Percentiles rank a stretch among this genome's conserved stretches.
Conservation (phyloP, 2,797 vertebrate species). For the Leptodon cayanensis region DNA sequence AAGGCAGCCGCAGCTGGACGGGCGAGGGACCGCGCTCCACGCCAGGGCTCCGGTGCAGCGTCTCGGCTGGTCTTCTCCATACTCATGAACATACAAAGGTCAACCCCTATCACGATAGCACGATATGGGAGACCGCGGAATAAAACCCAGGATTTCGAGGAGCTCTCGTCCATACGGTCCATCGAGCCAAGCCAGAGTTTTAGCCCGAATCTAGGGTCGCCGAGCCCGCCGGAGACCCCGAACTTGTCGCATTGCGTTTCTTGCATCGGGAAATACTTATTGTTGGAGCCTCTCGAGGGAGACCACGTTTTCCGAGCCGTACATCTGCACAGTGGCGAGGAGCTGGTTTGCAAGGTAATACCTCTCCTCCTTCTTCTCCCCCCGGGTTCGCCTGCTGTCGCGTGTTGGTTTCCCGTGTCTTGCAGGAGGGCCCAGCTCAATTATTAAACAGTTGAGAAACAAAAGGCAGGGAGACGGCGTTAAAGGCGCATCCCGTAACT, state of each 20-base stretch:
- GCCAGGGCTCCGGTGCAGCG: constrained; percentile 53
- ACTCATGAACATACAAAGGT: constrained; percentile 99
- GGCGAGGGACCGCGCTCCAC: constrained; percentile 52
- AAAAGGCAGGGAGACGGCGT: neutral
- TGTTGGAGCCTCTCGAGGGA: constrained; percentile 98
- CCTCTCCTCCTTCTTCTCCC: neutral
- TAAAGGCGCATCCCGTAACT: constrained; percentile 41
- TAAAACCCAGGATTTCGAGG: constrained; percentile 98
- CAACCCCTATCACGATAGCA: constrained; percentile 98
- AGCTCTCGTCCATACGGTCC: constrained; percentile 91
- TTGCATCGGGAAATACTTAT: constrained; percentile 98
- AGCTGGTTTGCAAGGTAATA: constrained; percentile 96
- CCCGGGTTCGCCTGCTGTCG: neutral
- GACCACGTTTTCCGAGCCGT: constrained; percentile 97
- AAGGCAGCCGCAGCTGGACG: constrained; percentile 67
- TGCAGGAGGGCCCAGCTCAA: neutral
- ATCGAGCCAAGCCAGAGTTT: constrained; percentile 94
- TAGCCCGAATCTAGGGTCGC: constrained; percentile 96
- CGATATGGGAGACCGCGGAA: constrained; percentile 98
- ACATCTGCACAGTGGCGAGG: constrained; percentile 97
- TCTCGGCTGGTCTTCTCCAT: constrained; percentile 76
- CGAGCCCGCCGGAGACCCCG: constrained; percentile 97
- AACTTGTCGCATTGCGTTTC: constrained; percentile 98
- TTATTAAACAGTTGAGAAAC: neutral
- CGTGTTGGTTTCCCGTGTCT: neutral